A percentile compares a stretch with the other conserved stretches of the same genome.
These are phyloP conservation scores for Leptopilina drosophilae DNA, from an alignment of 2,888 invertebrate genomes.

Conservation along the genomic window DNA sequence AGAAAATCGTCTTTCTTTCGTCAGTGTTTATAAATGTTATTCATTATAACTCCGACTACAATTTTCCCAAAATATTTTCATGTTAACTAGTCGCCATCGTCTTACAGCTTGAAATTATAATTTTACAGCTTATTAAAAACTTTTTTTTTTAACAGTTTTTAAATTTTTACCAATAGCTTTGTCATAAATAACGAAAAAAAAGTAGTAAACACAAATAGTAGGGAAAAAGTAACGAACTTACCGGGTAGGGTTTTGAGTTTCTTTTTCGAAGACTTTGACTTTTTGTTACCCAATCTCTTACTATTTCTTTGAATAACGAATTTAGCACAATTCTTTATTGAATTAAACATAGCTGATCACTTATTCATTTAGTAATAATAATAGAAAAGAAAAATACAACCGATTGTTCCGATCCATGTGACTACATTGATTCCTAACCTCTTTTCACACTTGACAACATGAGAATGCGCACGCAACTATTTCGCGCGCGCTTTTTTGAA, in stretches of 20 bases:
- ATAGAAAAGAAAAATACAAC: constrained; percentile 14
- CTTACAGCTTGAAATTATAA: too few species aligned
- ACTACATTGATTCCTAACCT: background rate
- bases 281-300: constrained; percentile 48
- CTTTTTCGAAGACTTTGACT: constrained; percentile 48
- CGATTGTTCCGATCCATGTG: background rate
- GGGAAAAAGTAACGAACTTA: constrained; percentile 47
- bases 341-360: constrained; percentile 48
- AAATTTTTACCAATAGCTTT: too few species aligned
- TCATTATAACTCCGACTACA: too few species aligned
- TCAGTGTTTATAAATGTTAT: too few species aligned
- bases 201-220: background rate
- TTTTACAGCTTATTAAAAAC: too few species aligned
- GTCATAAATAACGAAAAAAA: background rate
- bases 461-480: background rate
- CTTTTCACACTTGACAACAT: background rate
- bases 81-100: too few species aligned
- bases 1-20: too few species aligned
- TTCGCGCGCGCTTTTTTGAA: too few species aligned
- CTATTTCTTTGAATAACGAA: constrained; percentile 3
- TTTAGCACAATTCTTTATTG: constrained; percentile 47
- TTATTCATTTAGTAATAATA: constrained; percentile 17
- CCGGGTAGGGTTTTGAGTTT: constrained; percentile 57
- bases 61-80: too few species aligned
- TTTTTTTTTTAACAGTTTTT: too few species aligned